Evolutionary conservation across 2,888 invertebrate genomes (phyloP).

Genomic region (Nasonovia ribisnigri): DNA sequence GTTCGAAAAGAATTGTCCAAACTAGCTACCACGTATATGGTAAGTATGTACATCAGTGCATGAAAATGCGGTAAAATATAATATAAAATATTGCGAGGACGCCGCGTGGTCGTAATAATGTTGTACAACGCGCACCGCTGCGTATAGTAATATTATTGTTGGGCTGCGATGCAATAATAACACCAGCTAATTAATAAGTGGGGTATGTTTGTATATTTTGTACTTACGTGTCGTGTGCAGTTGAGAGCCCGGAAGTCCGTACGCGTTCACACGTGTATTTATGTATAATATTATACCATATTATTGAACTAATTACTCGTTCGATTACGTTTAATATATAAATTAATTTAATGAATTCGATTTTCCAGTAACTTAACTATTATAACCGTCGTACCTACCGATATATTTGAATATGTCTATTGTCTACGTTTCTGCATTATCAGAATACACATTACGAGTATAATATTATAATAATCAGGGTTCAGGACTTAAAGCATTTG

Average conservation of each 20-base stretch:
- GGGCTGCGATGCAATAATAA: not conserved
- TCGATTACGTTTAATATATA: not conserved
- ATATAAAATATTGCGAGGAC: not conserved
- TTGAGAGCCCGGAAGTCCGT: not conserved
- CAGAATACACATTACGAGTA: not conserved
- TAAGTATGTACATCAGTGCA: not conserved
- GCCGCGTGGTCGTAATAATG: not conserved
- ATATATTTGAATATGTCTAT: not conserved
- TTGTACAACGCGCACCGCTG: slow-evolving; percentile 1
- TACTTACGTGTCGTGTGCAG: not conserved
- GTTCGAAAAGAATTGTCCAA: not conserved
- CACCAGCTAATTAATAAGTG: not conserved
- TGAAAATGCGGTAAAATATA: not conserved
- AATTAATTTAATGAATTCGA: no score
- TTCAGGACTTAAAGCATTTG: no score
- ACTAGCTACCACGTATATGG: not conserved
- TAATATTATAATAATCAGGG: no score
- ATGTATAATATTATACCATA: not conserved
- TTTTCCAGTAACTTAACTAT: not conserved
- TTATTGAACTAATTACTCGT: not conserved
- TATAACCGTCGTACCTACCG: not conserved
- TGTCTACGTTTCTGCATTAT: not conserved
- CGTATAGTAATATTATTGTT: not conserved
- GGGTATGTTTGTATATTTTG: not conserved
- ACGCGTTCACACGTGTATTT: not conserved